Conservation (phyloP, 2,113 vertebrate genomes). For the Pao palembangensis region DNA sequence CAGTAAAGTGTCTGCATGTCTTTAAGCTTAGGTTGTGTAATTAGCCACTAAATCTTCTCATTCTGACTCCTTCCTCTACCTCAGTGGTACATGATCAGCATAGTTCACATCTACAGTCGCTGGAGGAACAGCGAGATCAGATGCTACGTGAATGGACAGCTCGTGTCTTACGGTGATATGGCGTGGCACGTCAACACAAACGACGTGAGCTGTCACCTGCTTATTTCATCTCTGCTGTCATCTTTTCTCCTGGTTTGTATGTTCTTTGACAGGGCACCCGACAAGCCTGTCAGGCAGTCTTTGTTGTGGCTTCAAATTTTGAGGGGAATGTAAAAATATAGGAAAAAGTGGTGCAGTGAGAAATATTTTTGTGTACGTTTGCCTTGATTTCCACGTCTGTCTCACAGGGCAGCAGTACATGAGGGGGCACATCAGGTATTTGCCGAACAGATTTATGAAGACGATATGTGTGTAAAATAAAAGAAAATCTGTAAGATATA, state of each 20-base stretch:
- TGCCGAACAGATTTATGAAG: constrained; percentile 10
- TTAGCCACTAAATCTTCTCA: background rate
- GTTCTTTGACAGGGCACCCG: constrained; percentile 5
- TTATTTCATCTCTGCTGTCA: background rate
- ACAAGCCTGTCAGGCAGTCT: background rate
- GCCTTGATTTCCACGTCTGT: constrained; percentile 30
- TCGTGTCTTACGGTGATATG: constrained; percentile 99
- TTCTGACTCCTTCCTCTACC: constrained; percentile 2
- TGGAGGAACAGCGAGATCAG: constrained; percentile 99
- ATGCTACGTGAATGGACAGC: constrained; percentile 96
- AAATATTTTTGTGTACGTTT: background rate
- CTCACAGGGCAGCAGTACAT: constrained; percentile 13
- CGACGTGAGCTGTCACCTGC: constrained; percentile 80
- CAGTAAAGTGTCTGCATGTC: too few species aligned
- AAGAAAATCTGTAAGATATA: too few species aligned
- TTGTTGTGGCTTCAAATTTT: background rate
- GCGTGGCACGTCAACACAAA: constrained; percentile 99
- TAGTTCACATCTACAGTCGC: constrained; percentile 97
- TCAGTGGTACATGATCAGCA: constrained; percentile 99
- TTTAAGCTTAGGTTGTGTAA: too few species aligned
- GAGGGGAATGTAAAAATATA: background rate
- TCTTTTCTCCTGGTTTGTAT: constrained; percentile 1
- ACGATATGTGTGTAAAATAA: background rate
- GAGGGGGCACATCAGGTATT: constrained; percentile 7
- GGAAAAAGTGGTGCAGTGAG: background rate